Base-by-base conservation (phyloP, 2,113 vertebrate species). In the Melierax canorus region DNA sequence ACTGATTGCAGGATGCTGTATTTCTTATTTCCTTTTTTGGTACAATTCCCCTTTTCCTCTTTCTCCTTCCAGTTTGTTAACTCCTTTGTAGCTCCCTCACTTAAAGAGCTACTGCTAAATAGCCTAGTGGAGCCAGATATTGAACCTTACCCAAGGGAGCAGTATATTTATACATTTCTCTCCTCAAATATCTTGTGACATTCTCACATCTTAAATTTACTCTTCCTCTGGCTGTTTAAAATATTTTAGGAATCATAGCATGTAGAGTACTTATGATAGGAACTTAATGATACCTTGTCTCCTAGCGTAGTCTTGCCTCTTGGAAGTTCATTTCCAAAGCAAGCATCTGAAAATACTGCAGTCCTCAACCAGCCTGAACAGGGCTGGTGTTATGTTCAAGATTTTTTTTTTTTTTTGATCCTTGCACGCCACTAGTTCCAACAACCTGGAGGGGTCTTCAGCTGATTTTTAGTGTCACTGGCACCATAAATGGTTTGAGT, bases 281-380 rank as follows among this genome's bases (percentile, higher is more conserved):
- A 90, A 91, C 32, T 83, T 93, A 89, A 83, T 79, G 48, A 88
- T 79, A 68, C 45, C n/a, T 91, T 79, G 27, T 94, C 30, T 93
- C 53, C 41, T 74, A 45, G 27, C 84, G 90, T 85, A 91, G 51
- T 60, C 60, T 67, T 64, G 5, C 62, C 64, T 87, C 87, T 91
- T 86, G 48, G 27, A 93, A 79, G 27, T 68, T 78, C 9, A 55
- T 87, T 85, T 94, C 62, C 51, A 53, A 79, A 86, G 21, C 21
- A 90, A 75, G 32, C 6, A 64, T 41, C 73, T 89, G 53, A 84
- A 95, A 88, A 67, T 80, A 75, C n/a, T 75, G 17, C 58, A 46
- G 23, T 75, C 60, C 27, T 72, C 58, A 83, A 32, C 19, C 24
- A 92, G 22, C 27, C 48, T 76, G 11, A 86, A 22, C 34, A n/a